Conservation (phyloP, 2,888 invertebrate genomes). For the Chironomus tentans region DNA sequence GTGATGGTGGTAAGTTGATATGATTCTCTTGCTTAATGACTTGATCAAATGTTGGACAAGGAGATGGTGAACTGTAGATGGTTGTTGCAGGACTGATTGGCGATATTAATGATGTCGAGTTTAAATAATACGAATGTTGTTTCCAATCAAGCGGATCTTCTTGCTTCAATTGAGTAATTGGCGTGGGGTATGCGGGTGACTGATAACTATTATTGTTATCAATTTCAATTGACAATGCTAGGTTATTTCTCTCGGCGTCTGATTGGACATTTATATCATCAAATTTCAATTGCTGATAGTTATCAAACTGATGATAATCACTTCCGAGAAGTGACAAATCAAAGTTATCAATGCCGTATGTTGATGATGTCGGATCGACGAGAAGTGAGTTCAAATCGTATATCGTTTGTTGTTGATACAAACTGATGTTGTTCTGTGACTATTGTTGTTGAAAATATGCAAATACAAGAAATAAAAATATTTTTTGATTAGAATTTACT, state of each 20-base stretch:
- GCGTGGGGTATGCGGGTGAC: background rate
- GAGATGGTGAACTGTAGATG: slow-evolving; percentile 32
- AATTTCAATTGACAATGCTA: slow-evolving; percentile 20
- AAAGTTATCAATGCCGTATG: slow-evolving; percentile 28
- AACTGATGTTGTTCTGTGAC: slow-evolving; percentile 3
- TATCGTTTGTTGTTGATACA: slow-evolving; percentile 4
- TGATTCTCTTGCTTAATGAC: slow-evolving; percentile 45
- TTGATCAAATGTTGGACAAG: slow-evolving; percentile 38
- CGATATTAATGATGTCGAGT: slow-evolving; percentile 9
- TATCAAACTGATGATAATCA: slow-evolving; percentile 11
- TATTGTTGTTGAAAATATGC: background rate
- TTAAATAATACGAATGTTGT: slow-evolving; percentile 28
- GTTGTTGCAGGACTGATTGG: slow-evolving; percentile 17
- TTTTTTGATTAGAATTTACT: background rate
- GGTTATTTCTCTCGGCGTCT: background rate
- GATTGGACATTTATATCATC: background rate
- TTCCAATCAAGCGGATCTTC: slow-evolving; percentile 37
- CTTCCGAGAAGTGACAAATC: slow-evolving; percentile 59
- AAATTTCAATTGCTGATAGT: background rate
- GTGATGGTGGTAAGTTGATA: slow-evolving; percentile 49
- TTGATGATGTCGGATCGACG: background rate
- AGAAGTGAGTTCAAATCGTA: slow-evolving; percentile 14
- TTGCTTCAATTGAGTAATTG: slow-evolving; percentile 35
- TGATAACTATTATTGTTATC: slow-evolving; percentile 21
- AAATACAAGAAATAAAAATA: background rate